Evolutionary conservation across 2,888 invertebrate species (phyloP), one percentile per base, ranked within the genome.

Genomic region (Hypselothyrea guttata): DNA sequence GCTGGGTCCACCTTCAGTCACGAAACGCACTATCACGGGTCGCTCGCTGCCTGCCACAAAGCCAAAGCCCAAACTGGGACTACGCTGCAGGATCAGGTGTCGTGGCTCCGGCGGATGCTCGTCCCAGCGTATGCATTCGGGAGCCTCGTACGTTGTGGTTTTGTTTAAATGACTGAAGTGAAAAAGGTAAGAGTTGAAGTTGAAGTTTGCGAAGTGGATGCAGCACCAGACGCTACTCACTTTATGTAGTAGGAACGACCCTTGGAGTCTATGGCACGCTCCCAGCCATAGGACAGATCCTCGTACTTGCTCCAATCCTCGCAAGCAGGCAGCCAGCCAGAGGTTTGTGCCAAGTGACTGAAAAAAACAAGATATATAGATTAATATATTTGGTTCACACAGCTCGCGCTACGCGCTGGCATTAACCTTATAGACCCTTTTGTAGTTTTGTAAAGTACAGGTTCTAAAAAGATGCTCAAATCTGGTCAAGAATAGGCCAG

Each of bases 21-120:
- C 95, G 87, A 95, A 96, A 64, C 98, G 93, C 16, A 98, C 97
- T 57, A 97, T 94, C 44, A 97, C 97, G 0, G 98, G 98, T 81
- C 94, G 93, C 89, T 98, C 97, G 31, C 96, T 96, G 9, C 98
- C 97, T 0, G 97, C 97, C n/a, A 98, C 97, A 90, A 98, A 98
- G 1, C 98, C 98, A 88, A 97, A 98, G 0, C 97, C 97, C 64
- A 96, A 92, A 52, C 95, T 94, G 0, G 94, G 91, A 75, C 96
- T 94, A 37, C 97, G 90, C 71, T 93, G 92, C 67, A 97, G 92
- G 67, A 93, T 92, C 55, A 96, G 94, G 47, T 94, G 92, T 8
- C 97, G 91, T 0, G 97, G 96, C 60, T 94, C 93, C 0, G 97
- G 96, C 0, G 94, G 94, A 51, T 94, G 93, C 53, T 89, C 89